Evolutionary conservation across 2,113 vertebrate genomes (phyloP), one percentile per base, ranked within the genome.

Genomic region (Ploceus nigricollis): DNA sequence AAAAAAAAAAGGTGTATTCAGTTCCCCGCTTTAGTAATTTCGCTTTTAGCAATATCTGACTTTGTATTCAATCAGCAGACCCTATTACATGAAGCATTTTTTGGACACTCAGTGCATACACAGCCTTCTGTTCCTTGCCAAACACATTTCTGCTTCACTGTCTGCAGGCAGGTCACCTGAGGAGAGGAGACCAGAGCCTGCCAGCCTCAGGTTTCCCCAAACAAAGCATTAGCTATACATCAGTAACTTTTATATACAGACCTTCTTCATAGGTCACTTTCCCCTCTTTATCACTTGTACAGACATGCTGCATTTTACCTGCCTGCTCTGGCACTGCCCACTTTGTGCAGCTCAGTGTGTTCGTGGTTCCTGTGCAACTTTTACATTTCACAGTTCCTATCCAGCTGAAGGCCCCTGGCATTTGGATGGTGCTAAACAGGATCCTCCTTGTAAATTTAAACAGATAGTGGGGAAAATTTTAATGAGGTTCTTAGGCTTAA

Each of bases 91-190:
- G 44, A 61, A 86, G 53, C 10, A 48, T 27, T 72, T 83, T 71
- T 87, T 82, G 2, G 90, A 72, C 70, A 82, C 91, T 35, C 0
- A 0, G 53, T 73, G 48, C 1, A 1, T 42, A 13, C 37, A 19
- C 56, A 68, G 60, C 53, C 77, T 92, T 73, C 71, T 75, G 11
- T 80, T 94, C 50, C 42, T 65, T 65, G 54, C 75, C 81, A 76
- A 89, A 89, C 16, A 45, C 8, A 24, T 84, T 93, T 87, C 68
- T 69, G 73, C 65, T 64, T 89, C 87, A 13, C 44, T 53, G 80
- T 60, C 53, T 89, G 56, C 47, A 83, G 69, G 89, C 90, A 92
- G 94, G 91, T 82, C 87, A 95, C 77, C 77, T 9, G 25, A 84
- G 80, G 91, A 89, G 72, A 93, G 58, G 45, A 92, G 66, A 79